A percentile compares a stretch with the other conserved stretches of the same genome.
phyloP scores from a whole-genome alignment of 2,113 vertebrate genomes.

The Clinocottus analis region DNA sequence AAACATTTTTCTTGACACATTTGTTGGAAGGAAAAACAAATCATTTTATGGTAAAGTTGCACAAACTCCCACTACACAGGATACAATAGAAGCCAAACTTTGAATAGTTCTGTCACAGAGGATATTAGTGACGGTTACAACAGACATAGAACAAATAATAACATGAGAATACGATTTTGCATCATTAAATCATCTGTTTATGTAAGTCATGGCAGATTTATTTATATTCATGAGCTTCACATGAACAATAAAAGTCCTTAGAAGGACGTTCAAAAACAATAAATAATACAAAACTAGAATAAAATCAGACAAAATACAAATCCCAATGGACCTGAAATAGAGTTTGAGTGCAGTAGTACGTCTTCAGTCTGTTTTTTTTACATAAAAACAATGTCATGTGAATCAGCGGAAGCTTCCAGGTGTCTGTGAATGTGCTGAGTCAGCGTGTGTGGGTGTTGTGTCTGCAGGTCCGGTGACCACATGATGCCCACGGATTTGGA shows the following conservation, averaged over 20 bases:
- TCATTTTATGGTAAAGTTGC: too few species aligned
- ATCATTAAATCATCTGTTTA: too few species aligned
- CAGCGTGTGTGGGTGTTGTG: not conserved
- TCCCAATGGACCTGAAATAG: not conserved
- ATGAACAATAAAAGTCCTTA: not conserved
- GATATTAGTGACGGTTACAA: too few species aligned
- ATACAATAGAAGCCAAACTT: too few species aligned
- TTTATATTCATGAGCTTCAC: not conserved
- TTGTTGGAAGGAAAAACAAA: too few species aligned
- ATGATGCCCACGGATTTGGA: slow-evolving; percentile 93
- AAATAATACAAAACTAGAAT: not conserved
- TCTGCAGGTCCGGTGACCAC: slow-evolving; percentile 86
- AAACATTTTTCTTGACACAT: too few species aligned
- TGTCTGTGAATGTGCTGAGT: not conserved
- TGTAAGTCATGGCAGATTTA: not conserved
- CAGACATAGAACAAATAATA: too few species aligned
- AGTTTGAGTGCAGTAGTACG: not conserved
- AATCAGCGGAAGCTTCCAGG: not conserved
- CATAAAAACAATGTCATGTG: not conserved
- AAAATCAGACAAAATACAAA: not conserved
- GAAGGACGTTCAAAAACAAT: not conserved
- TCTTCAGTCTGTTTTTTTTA: not conserved
- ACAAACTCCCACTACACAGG: too few species aligned
- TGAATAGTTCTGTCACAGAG: too few species aligned
- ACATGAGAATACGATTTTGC: too few species aligned